phyloP scores from a whole-genome alignment of 2,888 invertebrate species.

The Cryptus armator region DNA sequence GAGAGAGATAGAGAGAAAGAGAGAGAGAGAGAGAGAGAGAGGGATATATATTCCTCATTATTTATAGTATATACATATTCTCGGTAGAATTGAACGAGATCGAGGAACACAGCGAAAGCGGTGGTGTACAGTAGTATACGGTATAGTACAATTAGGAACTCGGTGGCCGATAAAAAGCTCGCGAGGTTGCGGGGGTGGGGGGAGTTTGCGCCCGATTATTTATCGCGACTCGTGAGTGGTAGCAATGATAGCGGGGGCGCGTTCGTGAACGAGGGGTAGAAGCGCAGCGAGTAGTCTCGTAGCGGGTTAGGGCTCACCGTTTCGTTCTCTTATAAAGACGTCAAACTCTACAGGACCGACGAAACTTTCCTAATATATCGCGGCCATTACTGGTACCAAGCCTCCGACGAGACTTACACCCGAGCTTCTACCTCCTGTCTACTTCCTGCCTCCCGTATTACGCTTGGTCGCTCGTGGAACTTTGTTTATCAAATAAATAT shows the following conservation, averaged over 20 bases:
- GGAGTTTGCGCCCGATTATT: conserved; percentile 66
- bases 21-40: too few species aligned
- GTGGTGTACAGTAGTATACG: neutral
- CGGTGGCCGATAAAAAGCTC: conserved; percentile 63
- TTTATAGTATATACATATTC: conserved; percentile 29
- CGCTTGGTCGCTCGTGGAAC: conserved; percentile 71
- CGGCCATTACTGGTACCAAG: conserved; percentile 80
- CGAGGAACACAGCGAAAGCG: conserved; percentile 40
- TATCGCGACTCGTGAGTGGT: conserved; percentile 72
- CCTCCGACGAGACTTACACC: conserved; percentile 77
- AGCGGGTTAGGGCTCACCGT: conserved; percentile 70
- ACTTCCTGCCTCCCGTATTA: conserved; percentile 41
- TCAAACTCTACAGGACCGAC: conserved; percentile 78
- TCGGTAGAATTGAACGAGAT: conserved; percentile 61
- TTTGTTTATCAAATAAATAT: conserved; percentile 82
- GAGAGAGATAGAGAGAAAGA: too few species aligned
- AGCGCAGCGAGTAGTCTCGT: conserved; percentile 48
- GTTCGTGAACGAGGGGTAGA: conserved; percentile 53
- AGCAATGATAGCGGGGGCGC: conserved; percentile 72
- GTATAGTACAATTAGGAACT: conserved; percentile 58
- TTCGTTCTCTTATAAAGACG: conserved; percentile 81
- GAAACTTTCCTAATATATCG: conserved; percentile 82
- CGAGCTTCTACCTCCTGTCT: conserved; percentile 69
- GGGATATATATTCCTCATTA: conserved; percentile 18
- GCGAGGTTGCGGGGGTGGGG: conserved; percentile 24